Conservation (phyloP, 2,888 invertebrate species). For the Pomacea canaliculata region DNA sequence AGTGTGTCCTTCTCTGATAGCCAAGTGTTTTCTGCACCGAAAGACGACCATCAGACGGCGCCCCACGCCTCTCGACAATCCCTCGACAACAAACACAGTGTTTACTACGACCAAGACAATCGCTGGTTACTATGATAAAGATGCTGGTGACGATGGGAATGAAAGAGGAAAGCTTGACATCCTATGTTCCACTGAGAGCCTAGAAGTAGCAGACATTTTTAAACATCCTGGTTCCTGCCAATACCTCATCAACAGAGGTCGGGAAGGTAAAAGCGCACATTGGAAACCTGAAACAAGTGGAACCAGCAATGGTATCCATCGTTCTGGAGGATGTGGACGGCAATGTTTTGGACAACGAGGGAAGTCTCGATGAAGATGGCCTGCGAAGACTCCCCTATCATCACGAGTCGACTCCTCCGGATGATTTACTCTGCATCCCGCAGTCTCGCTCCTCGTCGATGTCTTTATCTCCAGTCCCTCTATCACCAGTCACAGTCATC, state of each 20-base stretch:
- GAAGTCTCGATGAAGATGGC: neutral
- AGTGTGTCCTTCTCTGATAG: neutral
- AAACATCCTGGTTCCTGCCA: slow-evolving; percentile 13
- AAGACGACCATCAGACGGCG: neutral
- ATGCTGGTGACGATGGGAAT: neutral
- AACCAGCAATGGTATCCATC: slow-evolving; percentile 51
- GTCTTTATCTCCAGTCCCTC: slow-evolving; percentile 46
- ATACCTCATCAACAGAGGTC: neutral
- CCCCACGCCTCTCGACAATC: too few species aligned
- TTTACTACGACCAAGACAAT: too few species aligned
- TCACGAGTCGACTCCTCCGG: slow-evolving; percentile 13
- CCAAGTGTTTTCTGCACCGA: slow-evolving; percentile 4
- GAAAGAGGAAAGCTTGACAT: slow-evolving; percentile 3
- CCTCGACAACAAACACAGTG: too few species aligned
- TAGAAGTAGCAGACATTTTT: slow-evolving; percentile 57
- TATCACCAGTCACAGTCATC: slow-evolving; percentile 63
- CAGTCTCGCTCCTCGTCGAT: slow-evolving; percentile 38
- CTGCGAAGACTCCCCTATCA: neutral
- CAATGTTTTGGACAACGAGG: slow-evolving; percentile 14
- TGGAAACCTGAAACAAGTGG: slow-evolving; percentile 21
- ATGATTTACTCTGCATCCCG: slow-evolving; percentile 17
- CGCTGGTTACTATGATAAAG: too few species aligned
- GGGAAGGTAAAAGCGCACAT: neutral
- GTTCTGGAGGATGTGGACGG: slow-evolving; percentile 46
- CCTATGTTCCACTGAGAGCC: slow-evolving; percentile 37